Base-by-base conservation (phyloP, 1,140 invertebrate genomes). In the Drosophila athabasca region DNA sequence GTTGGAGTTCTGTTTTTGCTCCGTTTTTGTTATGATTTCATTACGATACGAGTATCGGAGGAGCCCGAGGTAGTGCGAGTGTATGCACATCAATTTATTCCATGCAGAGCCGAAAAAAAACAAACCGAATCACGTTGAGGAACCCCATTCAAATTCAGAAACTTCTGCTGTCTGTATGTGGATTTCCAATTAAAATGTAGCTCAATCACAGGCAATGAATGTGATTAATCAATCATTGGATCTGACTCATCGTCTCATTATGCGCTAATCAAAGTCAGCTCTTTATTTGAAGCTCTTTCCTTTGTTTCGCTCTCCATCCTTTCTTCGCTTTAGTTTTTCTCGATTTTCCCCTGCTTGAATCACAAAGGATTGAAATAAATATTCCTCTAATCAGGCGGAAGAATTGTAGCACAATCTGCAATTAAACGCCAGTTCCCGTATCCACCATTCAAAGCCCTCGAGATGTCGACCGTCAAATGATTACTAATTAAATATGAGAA, bases 321-420 rank as follows among this genome's bases (percentile, higher is more conserved):
- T 59, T 54, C 44, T 76, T 58, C 49, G 43, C 22, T 41, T n/a
- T 44, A 31, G 17, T 19, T 19, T 1, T 19, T 19, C 17, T 19
- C 17, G 17, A 19, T 19, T 19, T 19, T 19, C 17, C 17, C 49
- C 19, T 35, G 43, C 49, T 53, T 13, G 24, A 59, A 55, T 59
- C 54, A 78, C 79, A 82, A 74, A 69, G 79, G 64, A 82, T 74
- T 82, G 55, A 69, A 78, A 82, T 74, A 59, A 82, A 82, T 82
- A 73, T 46, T 57, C 46, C 58, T 62, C 74, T 74, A 74, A 82
- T 77, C 73, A 77, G 68, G 59, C 73, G 62, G 60, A 68, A 73
- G 53, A 62, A 81, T 73, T 71, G 54, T 59, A 52, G 60, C 60
- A 43, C 54, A 77, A 71, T 77, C 66, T 57, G 71, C 71, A 50